phyloP scores from a whole-genome alignment of 2,888 invertebrate species.

The Spisula solida region DNA sequence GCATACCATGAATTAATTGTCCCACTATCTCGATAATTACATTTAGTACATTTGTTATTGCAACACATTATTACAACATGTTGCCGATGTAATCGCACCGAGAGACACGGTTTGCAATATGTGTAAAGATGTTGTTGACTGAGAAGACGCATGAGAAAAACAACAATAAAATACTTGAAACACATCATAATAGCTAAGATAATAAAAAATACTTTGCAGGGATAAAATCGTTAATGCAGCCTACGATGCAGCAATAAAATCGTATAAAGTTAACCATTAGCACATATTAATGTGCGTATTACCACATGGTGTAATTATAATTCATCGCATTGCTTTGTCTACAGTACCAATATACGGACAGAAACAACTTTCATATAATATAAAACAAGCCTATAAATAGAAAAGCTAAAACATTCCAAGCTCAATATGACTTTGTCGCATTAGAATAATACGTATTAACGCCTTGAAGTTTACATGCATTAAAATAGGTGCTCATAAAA shows the following conservation, averaged over 20 bases:
- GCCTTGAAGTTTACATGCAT: background rate
- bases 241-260: background rate
- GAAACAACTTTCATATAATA: background rate
- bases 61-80: too few relatives aligned
- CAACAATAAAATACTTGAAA: background rate
- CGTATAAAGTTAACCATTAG: background rate
- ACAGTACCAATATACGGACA: background rate
- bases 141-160: background rate
- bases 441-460: background rate
- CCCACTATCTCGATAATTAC: too few relatives aligned
- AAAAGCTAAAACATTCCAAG: background rate
- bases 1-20: too few relatives aligned
- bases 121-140: background rate
- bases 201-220: background rate
- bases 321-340: conserved; percentile 4
- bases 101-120: too few relatives aligned
- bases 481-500: background rate
- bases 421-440: too few relatives aligned
- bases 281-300: background rate
- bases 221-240: background rate
- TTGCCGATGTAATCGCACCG: too few relatives aligned
- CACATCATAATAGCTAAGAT: background rate
- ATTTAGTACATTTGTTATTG: too few relatives aligned
- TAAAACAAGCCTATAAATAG: background rate
- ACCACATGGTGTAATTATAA: background rate